Evolutionary conservation across 2,797 vertebrate genomes (phyloP), one percentile per base, ranked within the genome.

Genomic region (Sebastiscus tertius): DNA sequence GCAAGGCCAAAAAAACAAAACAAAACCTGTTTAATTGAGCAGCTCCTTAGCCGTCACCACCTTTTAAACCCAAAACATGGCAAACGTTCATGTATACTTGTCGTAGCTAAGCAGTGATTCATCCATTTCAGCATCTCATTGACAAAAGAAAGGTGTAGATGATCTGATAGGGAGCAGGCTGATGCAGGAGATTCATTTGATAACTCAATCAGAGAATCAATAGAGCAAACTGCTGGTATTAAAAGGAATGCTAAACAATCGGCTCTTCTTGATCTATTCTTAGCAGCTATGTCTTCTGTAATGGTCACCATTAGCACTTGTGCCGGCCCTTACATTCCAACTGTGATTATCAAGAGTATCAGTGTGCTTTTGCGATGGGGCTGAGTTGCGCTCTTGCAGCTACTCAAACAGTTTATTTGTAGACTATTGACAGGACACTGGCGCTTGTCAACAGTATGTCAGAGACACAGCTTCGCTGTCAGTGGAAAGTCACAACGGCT

Each of bases 331-430:
- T 58, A 31, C 90, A 93, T 94, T 88, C 92, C 82, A 16, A 79
- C 85, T 63, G 84, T 84, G 88, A 89, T 92, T 93, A 91, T 93
- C 88, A 88, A 88, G 79, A 87, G 90, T 90, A 92, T 94, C 88
- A 84, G 66, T 89, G 87, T 86, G 84, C 86, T 16, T 83, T 77
- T 79, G 86, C 87, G 49, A 54, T 24, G 52, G 66, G 67, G 65
- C 75, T 20, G 77, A 73, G 70, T 64, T 82, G 80, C 26, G n/a
- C 89, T 81, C 82, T 72, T 71, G 76, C 88, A 85, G 88, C 88
- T 89, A 74, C 89, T 91, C 90, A 94, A 94, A 93, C 88, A 75
- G 89, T 93, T 93, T 94, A 94, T 94, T 94, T 94, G 93, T 90
- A 88, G 92, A 85, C 88, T 92, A 91, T 90, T 89, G 93, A 93